A percentile compares a stretch with the other conserved stretches of the same genome.
Evolutionary conservation across 2,113 vertebrate genomes (phyloP).

Genomic region (Actinemys pallida): DNA sequence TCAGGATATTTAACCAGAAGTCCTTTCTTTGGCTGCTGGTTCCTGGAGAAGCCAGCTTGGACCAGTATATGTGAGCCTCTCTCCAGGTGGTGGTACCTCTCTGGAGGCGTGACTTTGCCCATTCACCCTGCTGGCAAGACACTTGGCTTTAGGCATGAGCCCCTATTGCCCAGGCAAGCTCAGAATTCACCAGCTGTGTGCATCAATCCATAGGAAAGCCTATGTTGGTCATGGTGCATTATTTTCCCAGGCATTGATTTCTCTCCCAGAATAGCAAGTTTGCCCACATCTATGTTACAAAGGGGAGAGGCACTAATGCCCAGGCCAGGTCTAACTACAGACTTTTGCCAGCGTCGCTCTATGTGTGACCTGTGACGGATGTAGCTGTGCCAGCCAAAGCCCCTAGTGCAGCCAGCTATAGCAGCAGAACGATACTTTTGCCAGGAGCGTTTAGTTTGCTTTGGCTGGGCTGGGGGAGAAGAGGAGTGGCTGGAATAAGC

Average conservation of each 20-base stretch:
- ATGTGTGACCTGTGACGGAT: neutral
- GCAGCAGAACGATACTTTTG: neutral
- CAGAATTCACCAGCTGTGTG: neutral
- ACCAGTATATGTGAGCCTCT: too few species aligned
- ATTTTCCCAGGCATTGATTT: neutral
- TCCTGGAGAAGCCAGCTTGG: too few species aligned
- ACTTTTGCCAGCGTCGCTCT: too few species aligned
- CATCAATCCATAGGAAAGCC: neutral
- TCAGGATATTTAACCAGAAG: too few species aligned
- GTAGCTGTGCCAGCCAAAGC: neutral
- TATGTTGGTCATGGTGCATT: neutral
- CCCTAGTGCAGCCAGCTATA: neutral
- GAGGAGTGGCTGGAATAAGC: neutral
- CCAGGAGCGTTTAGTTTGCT: neutral
- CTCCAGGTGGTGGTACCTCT: too few species aligned
- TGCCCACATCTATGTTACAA: neutral
- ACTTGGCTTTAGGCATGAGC: too few species aligned
- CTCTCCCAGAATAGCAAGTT: neutral
- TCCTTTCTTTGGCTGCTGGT: too few species aligned
- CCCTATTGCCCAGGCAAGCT: neutral
- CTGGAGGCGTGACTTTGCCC: neutral
- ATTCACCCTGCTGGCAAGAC: neutral
- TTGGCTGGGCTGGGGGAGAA: neutral
- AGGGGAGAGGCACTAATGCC: too few species aligned
- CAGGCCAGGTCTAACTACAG: too few species aligned